Base-by-base conservation (phyloP, 2,888 invertebrate species). In the Odontothrips loti region DNA sequence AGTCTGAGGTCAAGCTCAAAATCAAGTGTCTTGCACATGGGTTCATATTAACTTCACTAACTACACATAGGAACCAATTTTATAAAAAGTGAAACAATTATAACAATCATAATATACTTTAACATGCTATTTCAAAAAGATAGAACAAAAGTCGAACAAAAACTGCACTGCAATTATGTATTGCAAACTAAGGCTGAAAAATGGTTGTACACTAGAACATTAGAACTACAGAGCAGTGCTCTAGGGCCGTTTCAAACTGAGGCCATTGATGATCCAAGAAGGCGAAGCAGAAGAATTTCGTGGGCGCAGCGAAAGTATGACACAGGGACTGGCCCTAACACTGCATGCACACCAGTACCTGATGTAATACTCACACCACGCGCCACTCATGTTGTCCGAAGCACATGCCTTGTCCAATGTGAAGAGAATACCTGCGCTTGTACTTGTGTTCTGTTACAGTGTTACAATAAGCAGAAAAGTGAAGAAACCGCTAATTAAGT, bases 331-430 rank as follows among this genome's bases (percentile, higher is more conserved):
- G 96, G 93, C 91, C 84, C 86, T 88, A 86, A 87, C 86, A 86
- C 86, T 83, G 82, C 17, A 86, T 87, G 84, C 83, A 84, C 89
- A 94, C 96, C 97, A 97, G 97, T 97, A 97, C 97, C 97, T 97
- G 96, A 97, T 96, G 96, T 96, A 97, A 97, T 97, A 97, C 97
- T 97, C 97, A 95, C 90, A 91, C 90, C 90, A 93, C 90, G 90
- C 68, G 27, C 68, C 68, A 75, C 89, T 90, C 88, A 89, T 91
- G 84, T 23, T 43, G 51, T 29, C 51, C 48, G 82, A 82, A 82
- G 82, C 82, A 79, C 79, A 78, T 27, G 34, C 75, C 80, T 48
- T 47, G 75, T 80, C 75, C 58, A 75, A n/a, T 20, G 63, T 80
- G 17, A 79, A 80, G 80, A 79, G 80, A 79, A n/a, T 34, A 17